Base-by-base conservation (phyloP, 1,140 invertebrate genomes). In the Conus ventricosus region DNA sequence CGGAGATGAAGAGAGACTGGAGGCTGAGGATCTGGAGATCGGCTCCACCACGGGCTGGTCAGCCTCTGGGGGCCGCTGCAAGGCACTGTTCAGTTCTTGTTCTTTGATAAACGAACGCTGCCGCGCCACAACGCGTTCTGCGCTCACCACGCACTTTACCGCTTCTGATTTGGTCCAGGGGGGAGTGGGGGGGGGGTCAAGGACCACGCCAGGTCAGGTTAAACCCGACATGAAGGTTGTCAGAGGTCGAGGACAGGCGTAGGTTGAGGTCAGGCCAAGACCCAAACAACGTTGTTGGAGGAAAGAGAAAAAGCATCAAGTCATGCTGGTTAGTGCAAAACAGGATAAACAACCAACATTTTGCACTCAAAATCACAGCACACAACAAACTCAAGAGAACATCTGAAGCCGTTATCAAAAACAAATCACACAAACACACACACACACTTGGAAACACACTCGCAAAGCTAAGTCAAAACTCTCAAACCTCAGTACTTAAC, bases 71-170 rank as follows among this genome's bases (percentile, higher is more conserved):
- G 88, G 78, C 57, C 63, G 88, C 54, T 92, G 89, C 71, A 90
- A 89, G 60, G 90, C 90, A 75, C 83, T 89, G 78, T 89, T 90
- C 75, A 90, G 90, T 91, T 95, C 96, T 94, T 97, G 97, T 93
- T 98, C 97, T 93, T 97, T 96, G 91, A 97, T 96, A 94, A 98
- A 97, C 92, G 96, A 97, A 89, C 97, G 96, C 94, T 98, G 97
- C 91, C 97, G 96, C 94, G 98, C 97, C 10, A 97, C 97, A 87
- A 87, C 97, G 96, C 94, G 97, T 88, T 81, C 86, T 90, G 27
- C 93, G 90, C 53, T 89, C 88, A 1, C 84, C 53, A 67, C 88
- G 85, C 54, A 54, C 87, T 83, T 76, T 91, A 25, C 88, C 83
- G 54, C 85, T 91, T 92, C 92, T 92, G 91, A 80, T 76, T 88